Base-by-base conservation (phyloP, 2,797 vertebrate genomes). In the Parotocinclus haroldoi region DNA sequence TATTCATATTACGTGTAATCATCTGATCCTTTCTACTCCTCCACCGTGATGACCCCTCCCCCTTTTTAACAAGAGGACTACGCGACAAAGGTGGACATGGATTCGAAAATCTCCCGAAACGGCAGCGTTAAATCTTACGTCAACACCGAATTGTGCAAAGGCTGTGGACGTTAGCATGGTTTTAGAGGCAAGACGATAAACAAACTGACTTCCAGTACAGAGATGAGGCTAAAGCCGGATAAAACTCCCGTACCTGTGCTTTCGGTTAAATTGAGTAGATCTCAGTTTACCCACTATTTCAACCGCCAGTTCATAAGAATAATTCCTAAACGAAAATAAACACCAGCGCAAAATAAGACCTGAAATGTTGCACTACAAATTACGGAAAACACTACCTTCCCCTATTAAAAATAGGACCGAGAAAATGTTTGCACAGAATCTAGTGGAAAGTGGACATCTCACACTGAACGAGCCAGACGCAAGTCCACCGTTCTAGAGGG, bases 381-480 rank as follows among this genome's bases (percentile, higher is more conserved):
- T 74, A 79, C 79, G 58, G 76, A 84, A 83, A 89, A 89, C 88
- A 90, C 84, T 88, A 89, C 88, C 85, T 80, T 72, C 86, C 86
- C 86, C 87, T 90, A 87, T 85, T 75, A 84, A 84, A 73, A 78
- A 52, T 80, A 82, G 81, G 82, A 79, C 78, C 76, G 78, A 73
- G 72, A 74, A 74, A 76, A 77, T 36, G 80, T 80, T 80, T 81
- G 82, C 84, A 86, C 80, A 76, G 73, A 53, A 49, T 78, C 63
- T 80, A 60, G 76, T 63, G 51, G 72, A 81, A 77, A 42, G 48
- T 69, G 63, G 62, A 73, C 45, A 49, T 66, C 14, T 36, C 50
- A 63, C 69, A 49, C 51, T 61, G 64, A 73, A 62, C 37, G 61
- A 61, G 44, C 17, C 52, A 19, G 56, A 69, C 18, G 14, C 7